A percentile compares a stretch with the other conserved stretches of the same genome.
phyloP scores from a whole-genome alignment of 2,113 vertebrate genomes.

The Aphyosemion australe region DNA sequence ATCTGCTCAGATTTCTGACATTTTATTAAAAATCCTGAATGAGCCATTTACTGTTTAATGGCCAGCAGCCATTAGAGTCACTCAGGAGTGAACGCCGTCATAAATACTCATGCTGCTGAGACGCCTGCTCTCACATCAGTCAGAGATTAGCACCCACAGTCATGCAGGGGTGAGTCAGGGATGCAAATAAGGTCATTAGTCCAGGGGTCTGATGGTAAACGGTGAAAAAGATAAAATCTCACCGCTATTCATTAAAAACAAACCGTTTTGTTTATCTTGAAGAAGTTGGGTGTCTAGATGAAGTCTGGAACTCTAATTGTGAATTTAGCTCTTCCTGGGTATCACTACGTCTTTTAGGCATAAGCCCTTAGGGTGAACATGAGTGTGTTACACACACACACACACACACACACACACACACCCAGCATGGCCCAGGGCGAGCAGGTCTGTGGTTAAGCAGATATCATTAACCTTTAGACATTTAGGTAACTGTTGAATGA shows the following conservation, averaged over 20 bases:
- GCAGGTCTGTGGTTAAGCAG: constrained; percentile 82
- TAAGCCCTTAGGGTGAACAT: constrained; percentile 74
- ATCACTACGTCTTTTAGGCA: constrained; percentile 73
- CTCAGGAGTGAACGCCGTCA: constrained; percentile 87
- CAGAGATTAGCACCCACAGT: constrained; percentile 80
- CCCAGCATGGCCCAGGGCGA: constrained; percentile 77
- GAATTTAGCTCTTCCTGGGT: constrained; percentile 63
- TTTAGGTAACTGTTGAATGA: constrained; percentile 80
- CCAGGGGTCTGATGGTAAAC: constrained; percentile 82
- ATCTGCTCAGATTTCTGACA: constrained; percentile 82
- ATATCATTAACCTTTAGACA: constrained; percentile 83
- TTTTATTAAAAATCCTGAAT: constrained; percentile 97
- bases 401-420: constrained; percentile 11
- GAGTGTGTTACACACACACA: constrained; percentile 26
- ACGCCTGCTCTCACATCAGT: constrained; percentile 56
- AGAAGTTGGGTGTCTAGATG: neutral
- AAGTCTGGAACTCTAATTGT: constrained; percentile 7
- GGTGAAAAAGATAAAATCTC: no score
- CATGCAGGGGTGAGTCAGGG: constrained; percentile 89
- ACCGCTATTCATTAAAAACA: neutral
- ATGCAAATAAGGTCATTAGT: constrained; percentile 96
- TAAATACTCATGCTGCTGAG: constrained; percentile 49
- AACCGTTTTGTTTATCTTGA: neutral
- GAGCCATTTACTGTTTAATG: constrained; percentile 98
- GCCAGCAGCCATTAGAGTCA: constrained; percentile 94